Percentiles rank a stretch among this genome's conserved stretches.
Evolutionary conservation across 2,888 invertebrate genomes (phyloP).

Genomic region (Stenichneumon culpator): DNA sequence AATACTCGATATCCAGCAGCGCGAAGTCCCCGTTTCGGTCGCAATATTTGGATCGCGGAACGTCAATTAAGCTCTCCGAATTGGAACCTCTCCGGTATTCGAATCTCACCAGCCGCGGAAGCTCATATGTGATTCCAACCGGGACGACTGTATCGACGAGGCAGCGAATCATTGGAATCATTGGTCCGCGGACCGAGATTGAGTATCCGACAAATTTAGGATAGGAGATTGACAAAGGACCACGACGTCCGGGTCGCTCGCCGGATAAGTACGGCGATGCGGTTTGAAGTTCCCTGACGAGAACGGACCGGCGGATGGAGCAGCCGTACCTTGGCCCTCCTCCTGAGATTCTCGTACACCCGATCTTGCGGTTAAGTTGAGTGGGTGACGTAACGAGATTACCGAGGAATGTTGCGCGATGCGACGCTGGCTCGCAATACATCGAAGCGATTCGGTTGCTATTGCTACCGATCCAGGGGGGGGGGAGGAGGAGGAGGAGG

Average conservation of each 20-base stretch:
- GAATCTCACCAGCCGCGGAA: background rate
- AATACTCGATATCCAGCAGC: slow-evolving; percentile 1
- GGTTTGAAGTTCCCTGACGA: background rate
- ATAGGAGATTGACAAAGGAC: slow-evolving; percentile 33
- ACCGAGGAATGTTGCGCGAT: slow-evolving; percentile 73
- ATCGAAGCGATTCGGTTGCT: slow-evolving; percentile 12
- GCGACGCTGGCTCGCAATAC: slow-evolving; percentile 20
- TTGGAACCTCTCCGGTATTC: background rate
- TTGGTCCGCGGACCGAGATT: background rate
- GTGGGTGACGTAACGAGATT: slow-evolving; percentile 79
- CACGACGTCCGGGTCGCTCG: slow-evolving; percentile 3
- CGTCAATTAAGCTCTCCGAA: background rate
- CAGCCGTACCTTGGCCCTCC: slow-evolving; percentile 25
- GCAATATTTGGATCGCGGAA: background rate
- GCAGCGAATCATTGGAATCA: background rate
- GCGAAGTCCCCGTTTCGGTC: background rate
- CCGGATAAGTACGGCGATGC: background rate
- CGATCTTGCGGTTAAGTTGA: slow-evolving; percentile 78
- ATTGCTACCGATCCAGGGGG: background rate
- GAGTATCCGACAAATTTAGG: slow-evolving; percentile 12
- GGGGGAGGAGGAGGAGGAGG: background rate
- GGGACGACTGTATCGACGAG: background rate
- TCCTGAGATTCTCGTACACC: slow-evolving; percentile 65
- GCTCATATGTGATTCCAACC: background rate
- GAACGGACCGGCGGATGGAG: background rate